Evolutionary conservation across 2,797 vertebrate genomes (phyloP).

Genomic region (Scolopax rusticola): DNA sequence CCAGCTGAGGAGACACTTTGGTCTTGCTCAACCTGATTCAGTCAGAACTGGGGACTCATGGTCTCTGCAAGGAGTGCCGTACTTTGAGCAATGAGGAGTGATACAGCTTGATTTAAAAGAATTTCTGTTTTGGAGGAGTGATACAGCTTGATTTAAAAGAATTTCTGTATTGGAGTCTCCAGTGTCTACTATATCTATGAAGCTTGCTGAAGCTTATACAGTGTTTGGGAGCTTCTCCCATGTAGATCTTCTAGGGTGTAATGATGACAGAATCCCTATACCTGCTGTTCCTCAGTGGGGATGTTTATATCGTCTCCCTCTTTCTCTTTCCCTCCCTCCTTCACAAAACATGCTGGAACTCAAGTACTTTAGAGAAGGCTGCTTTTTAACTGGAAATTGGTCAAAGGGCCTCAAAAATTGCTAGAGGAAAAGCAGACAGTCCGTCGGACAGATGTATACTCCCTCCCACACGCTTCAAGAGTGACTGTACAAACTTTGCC

Average conservation of each 20-base stretch:
- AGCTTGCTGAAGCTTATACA: not conserved
- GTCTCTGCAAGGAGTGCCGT: not conserved
- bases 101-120: not conserved
- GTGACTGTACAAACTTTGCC: not conserved
- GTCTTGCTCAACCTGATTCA: not conserved
- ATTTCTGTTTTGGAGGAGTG: not conserved
- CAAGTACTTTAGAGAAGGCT: not conserved
- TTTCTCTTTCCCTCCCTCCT: not conserved
- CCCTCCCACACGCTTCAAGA: not conserved
- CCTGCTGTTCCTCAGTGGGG: not conserved
- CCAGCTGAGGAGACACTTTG: not conserved
- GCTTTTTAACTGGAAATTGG: not conserved
- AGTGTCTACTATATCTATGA: rapidly evolving
- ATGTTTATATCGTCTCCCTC: not conserved
- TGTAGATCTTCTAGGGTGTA: not conserved
- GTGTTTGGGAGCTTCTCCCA: not conserved
- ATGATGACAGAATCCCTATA: not conserved
- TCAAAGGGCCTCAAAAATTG: not conserved
- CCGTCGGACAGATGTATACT: not conserved
- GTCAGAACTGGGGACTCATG: rapidly evolving
- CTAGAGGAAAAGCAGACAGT: not conserved
- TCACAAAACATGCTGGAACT: not conserved
- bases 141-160: not conserved
- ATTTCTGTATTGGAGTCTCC: not conserved
- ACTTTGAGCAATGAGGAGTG: not conserved